Base-by-base conservation (phyloP, 2,888 invertebrate species). In the Heliconius cydno region DNA sequence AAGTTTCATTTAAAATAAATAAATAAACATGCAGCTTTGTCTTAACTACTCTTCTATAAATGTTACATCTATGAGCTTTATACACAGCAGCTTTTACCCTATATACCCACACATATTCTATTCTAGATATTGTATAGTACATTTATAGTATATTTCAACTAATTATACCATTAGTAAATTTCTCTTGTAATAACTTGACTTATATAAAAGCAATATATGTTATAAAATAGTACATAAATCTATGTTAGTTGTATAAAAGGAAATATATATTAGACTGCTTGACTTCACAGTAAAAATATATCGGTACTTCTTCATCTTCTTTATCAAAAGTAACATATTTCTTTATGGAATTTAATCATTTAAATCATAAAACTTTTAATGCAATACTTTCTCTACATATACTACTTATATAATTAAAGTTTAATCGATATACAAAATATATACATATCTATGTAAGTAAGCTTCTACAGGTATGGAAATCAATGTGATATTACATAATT, bases 1-100 rank as follows among this genome's bases (percentile, higher is more conserved):
- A 52, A 60, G 12, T 60, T 60, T 60, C 12, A n/a, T 22, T 60
- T 12, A 12, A 12, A 60, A 57, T 86, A 86, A 84, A 81, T 60
- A 34, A 22, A 68, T 67, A 10, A 74, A 75, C 34, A 77, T 60
- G 73, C 41, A 78, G 63, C 28, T 68, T 60, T 13, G 13, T 76
- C 74, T 74, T 74, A 76, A 80, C 72, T 34, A 63, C 30, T 28
- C 46, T 46, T 80, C 63, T 68, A 75, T 19, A 28, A 28, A 63
- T 75, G 4, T 75, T 15, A 41, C 38, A 60, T 75, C 75, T 65
- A 25, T 46, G 28, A 28, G 28, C 38, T 75, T 28, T 25, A 41
- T n/a, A 60, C 60, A 60, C 73, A 60, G 28, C 63, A 34, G 34
- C 65, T 75, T 66, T 22, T 41, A 30, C 65, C 13, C 25, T 73